Evolutionary conservation across 1,140 invertebrate genomes (phyloP).

Genomic region (Chironomus tepperi): DNA sequence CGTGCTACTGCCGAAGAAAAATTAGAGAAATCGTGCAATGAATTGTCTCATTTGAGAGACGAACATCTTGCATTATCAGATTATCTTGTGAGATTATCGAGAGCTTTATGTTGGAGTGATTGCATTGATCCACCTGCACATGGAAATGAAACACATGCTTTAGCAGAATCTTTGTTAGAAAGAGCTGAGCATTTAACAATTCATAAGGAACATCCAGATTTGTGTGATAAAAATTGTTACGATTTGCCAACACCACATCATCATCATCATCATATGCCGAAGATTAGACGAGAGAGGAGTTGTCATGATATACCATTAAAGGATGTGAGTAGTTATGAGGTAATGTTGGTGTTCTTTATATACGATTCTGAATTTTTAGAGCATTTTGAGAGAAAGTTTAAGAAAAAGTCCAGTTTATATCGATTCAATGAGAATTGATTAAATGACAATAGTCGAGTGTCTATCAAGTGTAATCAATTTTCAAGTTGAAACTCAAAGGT

Average conservation of each 20-base stretch:
- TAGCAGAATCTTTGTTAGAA: slow-evolving; percentile 66
- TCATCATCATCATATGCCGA: slow-evolving; percentile 40
- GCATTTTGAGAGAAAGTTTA: too few relatives aligned
- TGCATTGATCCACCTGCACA: slow-evolving; percentile 42
- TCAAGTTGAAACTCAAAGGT: too few relatives aligned
- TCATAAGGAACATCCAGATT: slow-evolving; percentile 65
- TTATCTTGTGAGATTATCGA: slow-evolving; percentile 53
- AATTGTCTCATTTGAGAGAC: slow-evolving; percentile 45
- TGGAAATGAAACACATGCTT: slow-evolving; percentile 66
- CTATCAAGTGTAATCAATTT: too few relatives aligned
- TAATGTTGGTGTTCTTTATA: neutral
- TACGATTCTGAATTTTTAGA: too few relatives aligned
- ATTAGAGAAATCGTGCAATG: slow-evolving; percentile 61
- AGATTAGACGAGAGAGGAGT: slow-evolving; percentile 60
- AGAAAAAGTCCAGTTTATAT: too few relatives aligned
- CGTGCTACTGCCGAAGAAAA: slow-evolving; percentile 54
- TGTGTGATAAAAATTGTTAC: slow-evolving; percentile 47
- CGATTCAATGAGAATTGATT: too few relatives aligned
- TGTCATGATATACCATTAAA: slow-evolving; percentile 57
- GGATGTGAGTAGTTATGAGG: slow-evolving; percentile 27
- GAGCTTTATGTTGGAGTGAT: slow-evolving; percentile 41
- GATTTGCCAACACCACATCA: slow-evolving; percentile 26
- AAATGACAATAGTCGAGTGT: too few relatives aligned
- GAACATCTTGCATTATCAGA: slow-evolving; percentile 37
- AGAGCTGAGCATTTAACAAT: slow-evolving; percentile 63